phyloP scores from a whole-genome alignment of 2,888 invertebrate genomes.

The Shargacucullia verbasci region DNA sequence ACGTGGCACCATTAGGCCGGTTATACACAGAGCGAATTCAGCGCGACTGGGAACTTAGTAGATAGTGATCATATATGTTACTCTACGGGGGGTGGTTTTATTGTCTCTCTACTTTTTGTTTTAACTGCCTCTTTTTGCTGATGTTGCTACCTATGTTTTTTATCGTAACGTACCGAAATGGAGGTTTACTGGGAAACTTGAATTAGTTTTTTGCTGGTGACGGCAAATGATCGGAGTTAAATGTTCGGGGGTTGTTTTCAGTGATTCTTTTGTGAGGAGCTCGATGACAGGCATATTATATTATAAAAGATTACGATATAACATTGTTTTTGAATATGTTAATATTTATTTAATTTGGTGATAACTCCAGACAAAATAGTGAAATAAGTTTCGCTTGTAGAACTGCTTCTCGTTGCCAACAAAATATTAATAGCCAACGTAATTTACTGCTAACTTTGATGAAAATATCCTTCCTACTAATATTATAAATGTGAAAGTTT shows the following conservation, averaged over 20 bases:
- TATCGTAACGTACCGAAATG: slow-evolving; percentile 25
- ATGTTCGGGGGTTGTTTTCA: slow-evolving; percentile 1
- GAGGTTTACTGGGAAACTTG: slow-evolving; percentile 18
- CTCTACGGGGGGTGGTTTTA: slow-evolving; percentile 50
- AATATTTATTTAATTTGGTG: background rate
- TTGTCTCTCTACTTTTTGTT: slow-evolving; percentile 50
- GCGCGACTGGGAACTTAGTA: slow-evolving; percentile 55
- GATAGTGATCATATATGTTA: slow-evolving; percentile 58
- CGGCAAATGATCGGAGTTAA: slow-evolving; percentile 7
- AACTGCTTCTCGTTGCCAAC: slow-evolving; percentile 13
- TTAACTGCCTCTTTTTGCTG: slow-evolving; percentile 47
- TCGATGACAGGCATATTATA: too few species aligned
- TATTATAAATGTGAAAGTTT: too few species aligned
- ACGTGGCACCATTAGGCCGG: slow-evolving; percentile 75
- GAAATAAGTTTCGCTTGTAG: slow-evolving; percentile 13
- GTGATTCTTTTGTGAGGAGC: background rate
- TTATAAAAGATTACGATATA: too few species aligned
- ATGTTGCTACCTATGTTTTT: slow-evolving; percentile 43
- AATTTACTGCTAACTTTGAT: slow-evolving; percentile 18
- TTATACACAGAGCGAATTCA: slow-evolving; percentile 65
- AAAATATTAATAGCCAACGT: slow-evolving; percentile 6
- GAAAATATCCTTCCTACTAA: too few species aligned
- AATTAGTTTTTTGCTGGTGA: slow-evolving; percentile 35
- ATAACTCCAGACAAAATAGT: slow-evolving; percentile 3
- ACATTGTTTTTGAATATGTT: too few species aligned